Evolutionary conservation across 2,888 invertebrate genomes (phyloP).

Genomic region (Eupelmus urozonus): DNA sequence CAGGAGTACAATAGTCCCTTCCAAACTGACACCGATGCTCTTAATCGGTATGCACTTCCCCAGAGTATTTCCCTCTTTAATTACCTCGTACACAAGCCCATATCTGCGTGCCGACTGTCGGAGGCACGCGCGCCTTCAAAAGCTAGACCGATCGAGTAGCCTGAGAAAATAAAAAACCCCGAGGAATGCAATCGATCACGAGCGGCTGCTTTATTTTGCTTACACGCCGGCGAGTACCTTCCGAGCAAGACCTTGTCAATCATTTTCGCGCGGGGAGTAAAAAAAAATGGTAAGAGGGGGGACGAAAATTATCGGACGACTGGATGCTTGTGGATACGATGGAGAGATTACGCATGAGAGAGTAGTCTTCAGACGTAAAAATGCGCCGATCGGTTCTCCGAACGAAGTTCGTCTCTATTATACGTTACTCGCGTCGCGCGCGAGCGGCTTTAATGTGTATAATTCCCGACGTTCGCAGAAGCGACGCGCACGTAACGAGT

Average conservation of each 20-base stretch:
- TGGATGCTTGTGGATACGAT: neutral
- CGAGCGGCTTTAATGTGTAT: neutral
- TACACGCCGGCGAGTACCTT: neutral
- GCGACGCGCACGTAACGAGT: neutral
- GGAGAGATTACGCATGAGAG: constrained; percentile 15
- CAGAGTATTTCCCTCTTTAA: too few relatives aligned
- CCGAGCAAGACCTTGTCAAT: constrained; percentile 38
- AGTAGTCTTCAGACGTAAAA: constrained; percentile 11
- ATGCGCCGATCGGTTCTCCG: too few relatives aligned
- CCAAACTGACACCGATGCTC: too few relatives aligned
- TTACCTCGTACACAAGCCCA: too few relatives aligned
- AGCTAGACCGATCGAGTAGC: neutral
- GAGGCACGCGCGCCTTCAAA: too few relatives aligned
- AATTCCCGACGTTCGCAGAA: neutral
- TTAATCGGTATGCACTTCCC: too few relatives aligned
- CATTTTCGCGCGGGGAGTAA: constrained; percentile 34
- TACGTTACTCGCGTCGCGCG: too few relatives aligned
- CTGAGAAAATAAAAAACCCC: neutral
- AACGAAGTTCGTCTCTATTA: neutral
- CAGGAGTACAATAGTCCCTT: too few relatives aligned
- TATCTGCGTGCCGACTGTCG: too few relatives aligned
- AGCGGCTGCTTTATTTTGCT: constrained; percentile 21
- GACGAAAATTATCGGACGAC: neutral
- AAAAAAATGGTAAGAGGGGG: neutral
- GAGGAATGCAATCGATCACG: constrained; percentile 40